A percentile compares a stretch with the other conserved stretches of the same genome.
Evolutionary conservation across 2,797 vertebrate species (phyloP).

Genomic region (Rhynchonycteris naso): DNA sequence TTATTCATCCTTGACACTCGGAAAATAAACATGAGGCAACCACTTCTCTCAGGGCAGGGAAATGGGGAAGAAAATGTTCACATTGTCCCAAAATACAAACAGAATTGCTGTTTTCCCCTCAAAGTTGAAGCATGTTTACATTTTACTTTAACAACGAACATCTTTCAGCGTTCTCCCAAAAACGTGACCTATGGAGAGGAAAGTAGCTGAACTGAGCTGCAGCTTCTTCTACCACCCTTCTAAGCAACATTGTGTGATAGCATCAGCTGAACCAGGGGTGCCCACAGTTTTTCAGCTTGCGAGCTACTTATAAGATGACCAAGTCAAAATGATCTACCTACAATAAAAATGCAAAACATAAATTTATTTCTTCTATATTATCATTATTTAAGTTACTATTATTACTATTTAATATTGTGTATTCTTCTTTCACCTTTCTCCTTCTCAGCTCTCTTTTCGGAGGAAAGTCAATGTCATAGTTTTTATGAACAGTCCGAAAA

Average conservation of each 20-base stretch:
- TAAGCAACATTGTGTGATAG: too few relatives aligned
- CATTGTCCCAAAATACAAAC: not conserved
- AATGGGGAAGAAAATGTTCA: not conserved
- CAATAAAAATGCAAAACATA: too few relatives aligned
- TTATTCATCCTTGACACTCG: slow-evolving; percentile 62
- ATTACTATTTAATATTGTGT: too few relatives aligned
- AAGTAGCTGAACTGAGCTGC: not conserved
- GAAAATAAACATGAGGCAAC: slow-evolving; percentile 57
- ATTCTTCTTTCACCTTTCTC: too few relatives aligned
- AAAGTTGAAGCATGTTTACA: not conserved
- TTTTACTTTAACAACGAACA: not conserved
- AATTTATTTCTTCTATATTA: too few relatives aligned
- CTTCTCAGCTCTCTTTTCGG: too few relatives aligned
- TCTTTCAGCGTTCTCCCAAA: not conserved
- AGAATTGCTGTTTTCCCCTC: not conserved
- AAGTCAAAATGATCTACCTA: too few relatives aligned
- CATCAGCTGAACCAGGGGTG: not conserved
- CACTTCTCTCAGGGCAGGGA: not conserved
- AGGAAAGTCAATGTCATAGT: too few relatives aligned
- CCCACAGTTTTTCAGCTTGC: too few relatives aligned
- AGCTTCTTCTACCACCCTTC: not conserved
- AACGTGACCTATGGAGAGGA: not conserved
- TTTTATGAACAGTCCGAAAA: too few relatives aligned
- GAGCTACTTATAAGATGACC: too few relatives aligned
- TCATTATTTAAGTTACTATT: too few relatives aligned